Percentiles rank a stretch among this genome's conserved stretches.
phyloP scores from a whole-genome alignment of 2,113 vertebrate genomes.

The Heliornis fulica region DNA sequence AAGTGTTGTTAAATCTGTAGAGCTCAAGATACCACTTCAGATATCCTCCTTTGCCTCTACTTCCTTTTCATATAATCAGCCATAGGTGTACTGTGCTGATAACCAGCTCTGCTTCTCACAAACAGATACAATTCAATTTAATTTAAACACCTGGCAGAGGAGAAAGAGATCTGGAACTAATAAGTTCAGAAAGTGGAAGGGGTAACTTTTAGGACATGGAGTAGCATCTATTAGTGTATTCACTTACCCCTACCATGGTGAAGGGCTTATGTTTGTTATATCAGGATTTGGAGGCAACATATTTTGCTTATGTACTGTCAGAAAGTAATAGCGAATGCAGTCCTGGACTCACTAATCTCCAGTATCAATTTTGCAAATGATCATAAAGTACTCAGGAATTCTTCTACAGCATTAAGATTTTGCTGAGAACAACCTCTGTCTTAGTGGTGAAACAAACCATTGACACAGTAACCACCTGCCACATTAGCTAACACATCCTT shows the following conservation, averaged over 20 bases:
- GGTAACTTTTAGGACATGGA: background rate
- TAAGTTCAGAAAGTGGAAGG: background rate
- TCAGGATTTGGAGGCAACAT: background rate
- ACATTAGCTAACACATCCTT: background rate
- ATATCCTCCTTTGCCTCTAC: constrained; percentile 18
- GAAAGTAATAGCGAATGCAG: background rate
- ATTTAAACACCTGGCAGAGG: constrained; percentile 46
- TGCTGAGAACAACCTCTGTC: background rate
- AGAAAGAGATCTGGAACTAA: background rate
- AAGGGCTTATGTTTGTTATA: background rate
- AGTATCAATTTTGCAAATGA: background rate
- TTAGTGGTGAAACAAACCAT: background rate
- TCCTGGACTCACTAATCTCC: background rate
- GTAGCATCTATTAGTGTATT: background rate
- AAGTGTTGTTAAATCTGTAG: constrained; percentile 63
- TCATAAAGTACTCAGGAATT: background rate
- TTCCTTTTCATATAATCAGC: constrained; percentile 48
- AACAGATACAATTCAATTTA: constrained; percentile 25
- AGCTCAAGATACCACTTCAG: constrained; percentile 63
- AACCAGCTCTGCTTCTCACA: background rate
- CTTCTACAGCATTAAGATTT: background rate
- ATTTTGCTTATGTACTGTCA: background rate
- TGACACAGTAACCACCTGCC: background rate
- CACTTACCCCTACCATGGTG: background rate
- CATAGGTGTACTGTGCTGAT: background rate